A percentile compares a stretch with the other conserved stretches of the same genome.
Evolutionary conservation across 2,113 vertebrate genomes (phyloP).

Genomic region (Aptenodytes forsteri): DNA sequence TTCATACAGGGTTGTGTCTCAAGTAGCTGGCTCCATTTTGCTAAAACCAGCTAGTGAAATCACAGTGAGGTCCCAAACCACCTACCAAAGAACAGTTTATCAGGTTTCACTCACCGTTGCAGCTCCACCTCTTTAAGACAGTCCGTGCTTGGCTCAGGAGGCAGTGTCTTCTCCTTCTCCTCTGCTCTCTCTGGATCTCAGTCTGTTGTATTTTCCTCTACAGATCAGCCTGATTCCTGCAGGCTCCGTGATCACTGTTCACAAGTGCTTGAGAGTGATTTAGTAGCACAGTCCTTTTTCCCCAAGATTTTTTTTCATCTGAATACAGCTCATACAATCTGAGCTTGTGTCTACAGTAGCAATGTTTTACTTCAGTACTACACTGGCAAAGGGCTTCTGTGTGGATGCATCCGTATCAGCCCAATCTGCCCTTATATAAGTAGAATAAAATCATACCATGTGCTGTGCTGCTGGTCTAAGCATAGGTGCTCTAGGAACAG

Average conservation of each 20-base stretch:
- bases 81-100: background rate
- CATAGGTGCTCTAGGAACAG: background rate
- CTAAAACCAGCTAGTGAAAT: background rate
- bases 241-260: background rate
- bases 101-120: background rate
- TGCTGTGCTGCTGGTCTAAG: background rate
- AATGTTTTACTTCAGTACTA: background rate
- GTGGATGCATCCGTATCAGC: background rate
- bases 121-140: background rate
- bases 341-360: background rate
- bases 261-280: background rate
- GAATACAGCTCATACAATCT: accelerated
- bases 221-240: background rate
- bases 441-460: background rate
- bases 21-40: background rate
- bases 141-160: background rate
- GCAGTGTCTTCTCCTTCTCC: background rate
- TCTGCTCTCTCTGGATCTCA: background rate
- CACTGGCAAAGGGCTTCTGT: background rate
- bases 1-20: background rate
- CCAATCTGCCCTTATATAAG: background rate
- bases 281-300: background rate
- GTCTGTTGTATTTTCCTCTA: background rate
- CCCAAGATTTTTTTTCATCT: background rate
- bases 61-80: background rate